These are phyloP conservation scores for Tinamus guttatus DNA, from an alignment of 2,113 vertebrate species.

Conservation along the genomic window DNA sequence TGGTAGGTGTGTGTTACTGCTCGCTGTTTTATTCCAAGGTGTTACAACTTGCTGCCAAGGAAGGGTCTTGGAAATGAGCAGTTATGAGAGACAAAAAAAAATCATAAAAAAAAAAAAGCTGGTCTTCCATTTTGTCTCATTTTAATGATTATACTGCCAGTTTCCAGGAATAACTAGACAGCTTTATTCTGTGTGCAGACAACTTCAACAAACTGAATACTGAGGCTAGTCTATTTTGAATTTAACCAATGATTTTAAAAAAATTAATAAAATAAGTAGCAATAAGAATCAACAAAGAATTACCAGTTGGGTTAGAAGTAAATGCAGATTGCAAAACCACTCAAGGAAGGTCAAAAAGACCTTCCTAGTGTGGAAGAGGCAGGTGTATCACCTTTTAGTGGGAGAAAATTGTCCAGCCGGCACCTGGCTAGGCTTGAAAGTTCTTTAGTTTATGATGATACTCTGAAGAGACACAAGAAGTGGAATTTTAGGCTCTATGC, in stretches of 20 bases:
- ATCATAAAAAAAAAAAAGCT: not conserved
- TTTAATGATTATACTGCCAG: not conserved
- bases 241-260: not conserved
- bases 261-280: not conserved
- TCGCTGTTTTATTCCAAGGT: not conserved
- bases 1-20: not conserved
- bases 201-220: not conserved
- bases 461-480: not conserved
- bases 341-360: not conserved
- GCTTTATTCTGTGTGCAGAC: not conserved
- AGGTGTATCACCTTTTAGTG: not conserved
- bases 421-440: not conserved
- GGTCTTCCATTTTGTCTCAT: not conserved
- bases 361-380: not conserved
- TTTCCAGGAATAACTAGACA: not conserved
- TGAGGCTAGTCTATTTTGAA: not conserved
- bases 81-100: not conserved
- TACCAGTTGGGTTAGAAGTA: not conserved
- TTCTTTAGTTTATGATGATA: not conserved
- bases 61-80: not conserved
- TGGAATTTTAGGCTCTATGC: not conserved
- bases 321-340: not conserved
- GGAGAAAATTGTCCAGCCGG: not conserved
- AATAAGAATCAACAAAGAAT: not conserved
- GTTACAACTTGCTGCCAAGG: not conserved